These are phyloP conservation scores for Tetragnatha versicolor DNA, from an alignment of 1,140 invertebrate genomes.

Conservation along the genomic window DNA sequence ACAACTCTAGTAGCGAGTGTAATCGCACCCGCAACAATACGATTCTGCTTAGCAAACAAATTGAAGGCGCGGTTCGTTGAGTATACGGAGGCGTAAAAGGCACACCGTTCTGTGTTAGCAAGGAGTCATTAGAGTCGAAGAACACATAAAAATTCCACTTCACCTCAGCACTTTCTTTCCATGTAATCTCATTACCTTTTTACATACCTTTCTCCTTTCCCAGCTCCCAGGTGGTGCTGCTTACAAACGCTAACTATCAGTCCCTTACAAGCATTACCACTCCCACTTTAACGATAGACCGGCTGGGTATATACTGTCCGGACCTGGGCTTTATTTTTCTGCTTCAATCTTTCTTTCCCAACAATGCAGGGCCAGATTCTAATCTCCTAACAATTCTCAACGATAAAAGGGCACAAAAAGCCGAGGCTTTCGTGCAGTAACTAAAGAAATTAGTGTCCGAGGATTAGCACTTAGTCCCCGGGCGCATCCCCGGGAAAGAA, in stretches of 20 bases:
- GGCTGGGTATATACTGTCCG: slow-evolving; percentile 21
- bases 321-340: slow-evolving; percentile 23
- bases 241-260: slow-evolving; percentile 36
- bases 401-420: slow-evolving; percentile 27
- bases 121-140: slow-evolving; percentile 20
- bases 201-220: slow-evolving; percentile 10
- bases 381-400: slow-evolving; percentile 26
- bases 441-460: slow-evolving; percentile 39
- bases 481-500: not conserved
- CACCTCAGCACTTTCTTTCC: not conserved
- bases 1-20: too few species aligned
- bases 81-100: not conserved
- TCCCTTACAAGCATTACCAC: slow-evolving; percentile 48
- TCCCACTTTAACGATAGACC: slow-evolving; percentile 20
- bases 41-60: too few species aligned
- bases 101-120: slow-evolving; percentile 2
- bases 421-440: not conserved
- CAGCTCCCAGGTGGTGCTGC: not conserved
- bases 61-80: too few species aligned
- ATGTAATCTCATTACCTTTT: slow-evolving; percentile 43
- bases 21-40: too few species aligned
- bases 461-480: slow-evolving; percentile 37
- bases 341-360: slow-evolving; percentile 1
- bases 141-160: slow-evolving; percentile 22
- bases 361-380: slow-evolving; percentile 21